Evolutionary conservation across 2,797 vertebrate species (phyloP).

Genomic region (Sebastiscus albofasciatus): DNA sequence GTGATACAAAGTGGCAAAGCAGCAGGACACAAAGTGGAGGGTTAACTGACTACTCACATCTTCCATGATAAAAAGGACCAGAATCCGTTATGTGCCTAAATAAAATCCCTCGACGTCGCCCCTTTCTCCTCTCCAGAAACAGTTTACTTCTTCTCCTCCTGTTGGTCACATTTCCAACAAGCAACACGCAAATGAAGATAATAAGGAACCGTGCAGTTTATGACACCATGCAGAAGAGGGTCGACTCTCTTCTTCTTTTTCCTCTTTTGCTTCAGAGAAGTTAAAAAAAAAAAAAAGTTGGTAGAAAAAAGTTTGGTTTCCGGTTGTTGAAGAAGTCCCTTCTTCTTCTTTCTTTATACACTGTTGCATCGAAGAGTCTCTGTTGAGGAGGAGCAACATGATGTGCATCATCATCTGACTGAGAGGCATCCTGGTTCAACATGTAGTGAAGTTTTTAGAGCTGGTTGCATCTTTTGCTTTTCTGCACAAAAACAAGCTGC

Average conservation of each 20-base stretch:
- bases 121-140: conserved; percentile 52
- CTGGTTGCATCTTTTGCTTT: no score
- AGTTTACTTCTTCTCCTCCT: conserved; percentile 43
- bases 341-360: conserved; percentile 19
- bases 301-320: conserved; percentile 81
- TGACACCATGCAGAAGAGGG: conserved; percentile 26
- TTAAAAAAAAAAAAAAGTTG: conserved; percentile 48
- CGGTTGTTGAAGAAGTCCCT: conserved; percentile 68
- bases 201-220: conserved; percentile 67
- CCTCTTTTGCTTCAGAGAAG: conserved; percentile 57
- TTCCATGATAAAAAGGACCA: conserved; percentile 77
- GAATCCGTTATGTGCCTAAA: conserved; percentile 62
- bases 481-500: no score
- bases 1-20: neutral
- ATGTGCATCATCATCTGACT: neutral
- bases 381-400: conserved; percentile 54
- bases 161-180: conserved; percentile 64
- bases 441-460: no score
- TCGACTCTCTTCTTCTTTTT: conserved; percentile 55
- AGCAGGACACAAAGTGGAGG: neutral
- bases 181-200: conserved; percentile 24
- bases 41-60: conserved; percentile 74
- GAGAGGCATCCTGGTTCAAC: neutral
- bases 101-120: conserved; percentile 56
- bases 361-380: conserved; percentile 41